Conservation (phyloP, 1,140 invertebrate species). For the Lamellibrachia luymesi region DNA sequence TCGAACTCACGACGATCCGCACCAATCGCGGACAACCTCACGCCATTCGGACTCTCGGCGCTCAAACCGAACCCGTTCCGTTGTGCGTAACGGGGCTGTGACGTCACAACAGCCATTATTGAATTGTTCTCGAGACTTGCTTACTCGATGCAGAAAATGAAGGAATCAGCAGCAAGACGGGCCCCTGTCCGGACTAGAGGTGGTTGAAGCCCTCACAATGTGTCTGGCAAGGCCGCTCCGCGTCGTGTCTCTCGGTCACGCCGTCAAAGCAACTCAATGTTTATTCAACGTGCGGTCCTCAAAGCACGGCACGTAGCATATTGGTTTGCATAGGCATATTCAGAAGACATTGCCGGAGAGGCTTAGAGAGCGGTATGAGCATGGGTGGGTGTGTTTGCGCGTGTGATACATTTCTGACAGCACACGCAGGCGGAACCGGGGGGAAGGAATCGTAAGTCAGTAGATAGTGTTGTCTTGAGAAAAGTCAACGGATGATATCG, state of each 20-base stretch:
- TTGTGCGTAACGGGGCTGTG: not conserved
- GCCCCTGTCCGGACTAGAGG: not conserved
- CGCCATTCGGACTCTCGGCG: not conserved
- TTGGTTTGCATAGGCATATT: not conserved
- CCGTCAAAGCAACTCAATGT: not conserved
- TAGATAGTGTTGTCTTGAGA: too few relatives aligned
- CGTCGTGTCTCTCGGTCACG: not conserved
- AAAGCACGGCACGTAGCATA: not conserved
- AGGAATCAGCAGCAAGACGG: not conserved
- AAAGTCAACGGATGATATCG: too few relatives aligned
- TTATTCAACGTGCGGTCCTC: not conserved
- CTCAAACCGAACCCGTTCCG: not conserved
- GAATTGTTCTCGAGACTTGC: not conserved
- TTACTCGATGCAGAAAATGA: not conserved
- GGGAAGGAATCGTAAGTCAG: too few relatives aligned
- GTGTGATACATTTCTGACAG: too few relatives aligned
- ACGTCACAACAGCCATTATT: not conserved
- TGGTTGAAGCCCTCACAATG: not conserved
- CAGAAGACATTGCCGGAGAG: too few relatives aligned
- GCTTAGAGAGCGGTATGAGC: too few relatives aligned
- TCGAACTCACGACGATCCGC: not conserved
- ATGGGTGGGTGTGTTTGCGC: too few relatives aligned
- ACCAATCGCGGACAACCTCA: not conserved
- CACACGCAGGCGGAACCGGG: too few relatives aligned
- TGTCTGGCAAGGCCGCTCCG: not conserved